Base-by-base conservation (phyloP, 2,888 invertebrate species). In the Abrostola tripartita region DNA sequence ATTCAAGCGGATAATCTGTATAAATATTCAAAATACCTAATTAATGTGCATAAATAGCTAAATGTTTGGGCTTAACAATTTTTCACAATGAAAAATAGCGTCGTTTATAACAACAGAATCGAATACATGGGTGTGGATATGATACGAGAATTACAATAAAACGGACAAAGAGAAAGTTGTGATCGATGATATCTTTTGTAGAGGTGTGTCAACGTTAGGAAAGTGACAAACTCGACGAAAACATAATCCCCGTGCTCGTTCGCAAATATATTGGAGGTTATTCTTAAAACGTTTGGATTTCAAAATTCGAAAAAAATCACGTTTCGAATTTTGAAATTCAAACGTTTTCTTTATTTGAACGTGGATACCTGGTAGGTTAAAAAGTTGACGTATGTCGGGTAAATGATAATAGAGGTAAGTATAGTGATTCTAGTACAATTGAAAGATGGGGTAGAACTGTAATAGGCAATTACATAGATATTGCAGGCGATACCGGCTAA, bases 21-120 rank as follows among this genome's bases (percentile, higher is more conserved):
- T 74, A 77, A 79, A 79, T 77, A 79, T 78, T 78, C 68, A 77
- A 79, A 74, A 74, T 77, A 71, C 71, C 69, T 78, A 77, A 78
- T 74, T 78, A 74, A 74, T 79, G 78, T 74, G 57, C 65, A 74
- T 77, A 72, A 79, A 77, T 71, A 71, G 71, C 65, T 69, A 76
- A 64, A 76, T 63, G 68, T 71, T 77, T 67, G 60, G 67, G 68
- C 68, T 78, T 76, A 68, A 68, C 68, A 59, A 77, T 71, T 79
- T 79, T 76, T 79, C 77, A 78, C 65, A 65, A 57, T 71, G 64
- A 78, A 76, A 78, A 76, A 78, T 77, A 61, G 56, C 78, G 67
- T 77, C 74, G 65, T 77, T 78, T 79, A 66, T 73, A 60, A 68
- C 49, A 50, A 61, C 41, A 61, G 52, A 60, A 51, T 59, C 58